A percentile compares a stretch with the other conserved stretches of the same genome.
These are phyloP conservation scores for Sisor rabdophorus DNA, from an alignment of 2,113 vertebrate genomes.

Conservation along the genomic window DNA sequence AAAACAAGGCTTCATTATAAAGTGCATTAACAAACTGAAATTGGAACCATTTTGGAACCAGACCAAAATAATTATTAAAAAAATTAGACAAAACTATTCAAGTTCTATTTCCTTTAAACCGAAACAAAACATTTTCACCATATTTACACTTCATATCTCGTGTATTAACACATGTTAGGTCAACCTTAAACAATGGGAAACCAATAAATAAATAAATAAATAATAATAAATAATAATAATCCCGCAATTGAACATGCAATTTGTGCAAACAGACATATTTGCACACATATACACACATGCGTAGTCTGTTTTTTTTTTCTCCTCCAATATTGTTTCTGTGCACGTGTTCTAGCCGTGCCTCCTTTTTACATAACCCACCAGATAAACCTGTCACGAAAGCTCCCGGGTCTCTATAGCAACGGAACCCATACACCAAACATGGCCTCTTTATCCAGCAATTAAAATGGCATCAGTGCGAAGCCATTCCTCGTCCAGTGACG, in stretches of 20 bases:
- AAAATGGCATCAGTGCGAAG: neutral
- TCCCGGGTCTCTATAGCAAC: conserved; percentile 67
- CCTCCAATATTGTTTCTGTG: conserved; percentile 44
- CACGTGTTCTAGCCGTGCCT: conserved; percentile 61
- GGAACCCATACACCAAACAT: conserved; percentile 60
- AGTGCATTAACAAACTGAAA: conserved; percentile 12
- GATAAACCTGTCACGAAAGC: conserved; percentile 61
- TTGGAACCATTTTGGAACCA: neutral
- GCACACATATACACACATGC: conserved; percentile 42
- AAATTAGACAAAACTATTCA: too few species aligned
- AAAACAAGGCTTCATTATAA: conserved; percentile 23
- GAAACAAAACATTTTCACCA: too few species aligned
- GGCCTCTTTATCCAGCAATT: conserved; percentile 40
- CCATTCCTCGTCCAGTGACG: conserved; percentile 3
- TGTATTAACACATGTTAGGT: neutral
- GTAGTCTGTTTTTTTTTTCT: conserved; percentile 46
- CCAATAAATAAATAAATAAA: conserved; percentile 21
- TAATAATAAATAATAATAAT: conserved; percentile 14
- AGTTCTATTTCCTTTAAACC: too few species aligned
- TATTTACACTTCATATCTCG: neutral
- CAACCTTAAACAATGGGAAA: neutral
- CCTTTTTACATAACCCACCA: conserved; percentile 58
- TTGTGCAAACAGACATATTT: conserved; percentile 28
- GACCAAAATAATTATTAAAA: neutral
- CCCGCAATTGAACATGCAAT: neutral